Base-by-base conservation (phyloP, 2,797 vertebrate species). In the Xiphophorus birchmanni region DNA sequence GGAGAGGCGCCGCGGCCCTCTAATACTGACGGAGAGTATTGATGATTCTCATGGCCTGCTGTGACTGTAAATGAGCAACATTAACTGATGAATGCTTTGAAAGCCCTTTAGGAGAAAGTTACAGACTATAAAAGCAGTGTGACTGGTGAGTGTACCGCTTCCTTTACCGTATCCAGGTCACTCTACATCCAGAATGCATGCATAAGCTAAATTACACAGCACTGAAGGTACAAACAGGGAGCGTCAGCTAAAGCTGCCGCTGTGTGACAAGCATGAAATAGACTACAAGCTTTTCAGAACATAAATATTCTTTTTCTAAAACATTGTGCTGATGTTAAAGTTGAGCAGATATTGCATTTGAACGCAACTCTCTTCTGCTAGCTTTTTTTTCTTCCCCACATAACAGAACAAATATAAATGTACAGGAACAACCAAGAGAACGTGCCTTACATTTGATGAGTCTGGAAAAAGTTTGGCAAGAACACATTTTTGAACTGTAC, bases 251-350 rank as follows among this genome's bases (percentile, higher is more conserved):
- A 83, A 84, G 42, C 44, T 75, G 76, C 77, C 79, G 48, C 77
- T 65, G 78, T 77, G 29, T 77, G 47, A 77, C 77, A 71, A 84
- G 76, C 84, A 84, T 88, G 76, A 89, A 89, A 88, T 84, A 54
- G 71, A 35, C 44, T 77, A 26, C 21, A 9, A 48, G 76, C 5
- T 0, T 82, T 75, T 77, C 82, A 47, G 17, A 76, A 84, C 58
- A 76, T 40, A 44, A 71, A 78, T 13, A 0, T 67, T n/a, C 50
- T 82, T 79, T n/a, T 54, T 84, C 48, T 76, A 72, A 67, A 82
- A 69, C 18, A 63, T 65, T 21, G 4, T 67, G 52, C 40, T 45
- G 69, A 45, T 15, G 8, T 29, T 13, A 40, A 69, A 37, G 65
- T 42, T 10, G 58, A 58, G n/a, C 56, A 32, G 35, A 40, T 40